Evolutionary conservation across 2,888 invertebrate species (phyloP), one percentile per base, ranked within the genome.

Genomic region (Cantharis rustica): DNA sequence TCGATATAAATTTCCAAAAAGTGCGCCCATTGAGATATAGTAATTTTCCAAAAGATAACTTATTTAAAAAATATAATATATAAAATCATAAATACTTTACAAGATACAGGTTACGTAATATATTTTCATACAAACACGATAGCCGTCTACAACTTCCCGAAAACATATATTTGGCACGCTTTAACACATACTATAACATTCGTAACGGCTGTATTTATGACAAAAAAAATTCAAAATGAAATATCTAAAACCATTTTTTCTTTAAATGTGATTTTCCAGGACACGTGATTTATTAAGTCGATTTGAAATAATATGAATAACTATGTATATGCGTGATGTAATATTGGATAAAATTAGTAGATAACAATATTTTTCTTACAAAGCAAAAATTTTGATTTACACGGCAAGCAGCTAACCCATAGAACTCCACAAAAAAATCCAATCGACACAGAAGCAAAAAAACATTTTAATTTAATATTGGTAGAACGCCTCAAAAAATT

Each of bases 121-220:
- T 47, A 47, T 47, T 47, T 47, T 47, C 47, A n/a, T 47, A 47
- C 72, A 68, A 76, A 72, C 72, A 76, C 47, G 72, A 69, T 76
- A 75, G 71, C 75, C 69, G 75, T 75, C 75, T 75, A 64, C 72
- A 31, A 20, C 17, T 68, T 76, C 76, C 70, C 72, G n/a, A 61
- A 70, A 72, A 72, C 72, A 76, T 76, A 72, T 70, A 76, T 76
- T 76, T 76, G 72, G 70, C 73, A 76, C 72, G 72, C 72, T 72
- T 72, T 72, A 76, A 72, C 76, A 63, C 69, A 23, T 4, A 64
- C 76, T 76, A 76, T 76, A 75, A 76, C 76, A 76, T 76, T 76
- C 70, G 70, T 76, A 72, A 76, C 66, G 72, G 70, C 27, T 72
- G 61, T 31, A 64, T 66, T 27, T 72, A 70, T 76, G 76, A 76